Percentiles rank a stretch among this genome's conserved stretches.
Evolutionary conservation across 2,113 vertebrate species (phyloP).

Genomic region (Semnopithecus entellus): DNA sequence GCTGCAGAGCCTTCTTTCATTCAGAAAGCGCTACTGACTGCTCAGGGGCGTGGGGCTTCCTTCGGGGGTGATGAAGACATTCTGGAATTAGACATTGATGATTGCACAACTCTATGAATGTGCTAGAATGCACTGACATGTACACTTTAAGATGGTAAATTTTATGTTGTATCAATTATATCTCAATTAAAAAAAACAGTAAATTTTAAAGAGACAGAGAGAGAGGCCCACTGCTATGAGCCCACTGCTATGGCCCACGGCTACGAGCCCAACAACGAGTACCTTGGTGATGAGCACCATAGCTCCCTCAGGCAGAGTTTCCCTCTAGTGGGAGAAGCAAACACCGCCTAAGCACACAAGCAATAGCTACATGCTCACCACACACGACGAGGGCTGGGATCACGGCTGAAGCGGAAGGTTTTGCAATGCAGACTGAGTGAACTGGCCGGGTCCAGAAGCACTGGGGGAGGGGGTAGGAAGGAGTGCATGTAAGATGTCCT

Average conservation of each 20-base stretch:
- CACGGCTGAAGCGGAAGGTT: not conserved
- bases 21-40: not conserved
- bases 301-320: not conserved
- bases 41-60: fast-evolving
- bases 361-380: fast-evolving
- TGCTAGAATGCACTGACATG: not conserved
- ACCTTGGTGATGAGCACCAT: not conserved
- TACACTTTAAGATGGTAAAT: not conserved
- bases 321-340: not conserved
- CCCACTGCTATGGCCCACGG: not conserved
- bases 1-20: not conserved
- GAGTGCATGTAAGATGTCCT: too few relatives aligned
- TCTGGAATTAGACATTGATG: not conserved
- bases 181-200: not conserved
- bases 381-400: fast-evolving
- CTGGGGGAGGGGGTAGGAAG: not conserved
- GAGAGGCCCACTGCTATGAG: not conserved
- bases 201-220: not conserved
- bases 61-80: not conserved
- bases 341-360: not conserved
- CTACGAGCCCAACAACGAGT: not conserved
- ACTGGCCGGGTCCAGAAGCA: not conserved
- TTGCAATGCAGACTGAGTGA: not conserved
- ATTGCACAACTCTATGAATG: not conserved
- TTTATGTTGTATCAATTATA: not conserved